Conservation (phyloP, 1,140 invertebrate genomes). For the Zaprionus camerounensis region DNA sequence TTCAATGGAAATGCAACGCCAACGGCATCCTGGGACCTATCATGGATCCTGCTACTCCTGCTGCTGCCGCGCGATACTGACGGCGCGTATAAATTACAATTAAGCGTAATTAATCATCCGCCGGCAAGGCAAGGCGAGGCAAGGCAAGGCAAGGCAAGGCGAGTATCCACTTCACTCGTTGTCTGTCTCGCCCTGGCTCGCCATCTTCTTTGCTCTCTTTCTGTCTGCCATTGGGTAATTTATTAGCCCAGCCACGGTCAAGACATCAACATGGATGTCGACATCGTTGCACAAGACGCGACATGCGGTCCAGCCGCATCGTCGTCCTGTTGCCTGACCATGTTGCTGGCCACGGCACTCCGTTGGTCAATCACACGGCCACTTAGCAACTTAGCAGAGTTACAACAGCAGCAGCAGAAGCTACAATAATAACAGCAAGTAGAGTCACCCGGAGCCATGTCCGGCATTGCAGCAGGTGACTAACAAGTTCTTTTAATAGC, state of each 20-base stretch:
- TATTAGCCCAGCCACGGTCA: slow-evolving; percentile 40
- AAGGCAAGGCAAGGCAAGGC: background rate
- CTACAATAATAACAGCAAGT: slow-evolving; percentile 31
- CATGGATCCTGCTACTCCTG: background rate
- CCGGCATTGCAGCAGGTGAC: slow-evolving; percentile 41
- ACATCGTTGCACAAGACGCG: slow-evolving; percentile 58
- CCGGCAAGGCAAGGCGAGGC: background rate
- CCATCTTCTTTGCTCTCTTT: background rate
- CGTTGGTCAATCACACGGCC: slow-evolving; percentile 68
- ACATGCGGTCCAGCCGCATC: slow-evolving; percentile 70
- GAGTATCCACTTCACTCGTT: slow-evolving; percentile 3
- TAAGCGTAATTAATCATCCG: slow-evolving; percentile 78
- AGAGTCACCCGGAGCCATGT: background rate
- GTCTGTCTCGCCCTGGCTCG: background rate
- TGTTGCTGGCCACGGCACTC: slow-evolving; percentile 25
- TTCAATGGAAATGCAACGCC: slow-evolving; percentile 50
- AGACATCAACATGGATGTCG: slow-evolving; percentile 43
- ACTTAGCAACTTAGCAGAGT: slow-evolving; percentile 45
- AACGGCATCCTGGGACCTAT: background rate
- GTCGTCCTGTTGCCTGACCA: slow-evolving; percentile 41
- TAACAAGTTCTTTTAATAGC: slow-evolving; percentile 54
- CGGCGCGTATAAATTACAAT: slow-evolving; percentile 75
- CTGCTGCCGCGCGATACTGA: slow-evolving; percentile 17
- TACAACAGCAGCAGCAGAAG: slow-evolving; percentile 44
- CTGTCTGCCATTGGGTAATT: slow-evolving; percentile 34